Percentiles rank a stretch among this genome's conserved stretches.
Evolutionary conservation across 2,113 vertebrate genomes (phyloP).

Genomic region (Xenopus laevis): DNA sequence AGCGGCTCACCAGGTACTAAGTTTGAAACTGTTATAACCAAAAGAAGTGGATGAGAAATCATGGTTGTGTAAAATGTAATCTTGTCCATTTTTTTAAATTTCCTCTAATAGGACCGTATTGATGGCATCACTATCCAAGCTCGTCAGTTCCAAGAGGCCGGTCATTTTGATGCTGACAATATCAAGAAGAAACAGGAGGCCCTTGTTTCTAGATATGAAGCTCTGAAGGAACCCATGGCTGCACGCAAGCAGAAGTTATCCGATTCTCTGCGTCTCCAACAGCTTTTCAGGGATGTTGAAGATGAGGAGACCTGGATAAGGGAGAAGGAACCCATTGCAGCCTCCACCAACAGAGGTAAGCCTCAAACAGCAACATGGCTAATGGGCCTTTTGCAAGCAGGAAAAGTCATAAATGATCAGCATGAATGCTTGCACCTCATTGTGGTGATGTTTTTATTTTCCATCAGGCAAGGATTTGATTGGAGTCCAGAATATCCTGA

Average conservation of each 20-base stretch:
- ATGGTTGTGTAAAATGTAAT: no score
- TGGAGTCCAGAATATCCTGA: conserved; percentile 95
- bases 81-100: background rate
- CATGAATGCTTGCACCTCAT: background rate
- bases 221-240: conserved; percentile 89
- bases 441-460: background rate
- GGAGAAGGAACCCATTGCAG: conserved; percentile 94
- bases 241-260: conserved; percentile 94
- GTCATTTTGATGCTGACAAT: conserved; percentile 95
- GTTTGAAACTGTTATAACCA: no score
- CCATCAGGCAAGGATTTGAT: conserved; percentile 92
- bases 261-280: conserved; percentile 90
- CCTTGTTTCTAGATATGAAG: conserved; percentile 83
- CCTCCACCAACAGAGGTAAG: conserved; percentile 91
- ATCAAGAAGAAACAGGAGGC: conserved; percentile 95
- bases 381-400: background rate
- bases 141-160: conserved; percentile 94
- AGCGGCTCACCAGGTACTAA: conserved; percentile 87
- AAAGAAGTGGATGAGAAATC: no score
- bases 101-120: conserved; percentile 82
- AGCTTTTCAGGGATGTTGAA: conserved; percentile 95
- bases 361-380: background rate
- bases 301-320: conserved; percentile 98
- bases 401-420: conserved; percentile 2
- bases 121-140: conserved; percentile 97